A percentile compares a stretch with the other conserved stretches of the same genome.
Evolutionary conservation across 2,888 invertebrate genomes (phyloP).

Genomic region (Seira ritae): DNA sequence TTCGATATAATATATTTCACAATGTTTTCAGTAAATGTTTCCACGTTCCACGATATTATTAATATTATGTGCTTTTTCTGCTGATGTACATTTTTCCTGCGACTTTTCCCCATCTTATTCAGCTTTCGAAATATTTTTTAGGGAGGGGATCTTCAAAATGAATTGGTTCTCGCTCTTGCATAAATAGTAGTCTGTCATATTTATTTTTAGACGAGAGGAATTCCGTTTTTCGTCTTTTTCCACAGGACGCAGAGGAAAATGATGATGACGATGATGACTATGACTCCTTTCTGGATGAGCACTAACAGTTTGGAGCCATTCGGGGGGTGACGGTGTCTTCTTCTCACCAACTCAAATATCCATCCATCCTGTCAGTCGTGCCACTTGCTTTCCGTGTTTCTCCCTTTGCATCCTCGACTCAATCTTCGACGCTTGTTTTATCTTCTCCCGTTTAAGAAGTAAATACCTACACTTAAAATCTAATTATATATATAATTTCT

Average conservation of each 20-base stretch:
- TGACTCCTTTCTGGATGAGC: slow-evolving; percentile 52
- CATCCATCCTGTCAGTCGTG: slow-evolving; percentile 32
- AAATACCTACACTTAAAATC: slow-evolving; percentile 20
- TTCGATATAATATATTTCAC: background rate
- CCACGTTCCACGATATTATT: slow-evolving; percentile 11
- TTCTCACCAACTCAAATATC: slow-evolving; percentile 45
- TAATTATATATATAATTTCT: background rate
- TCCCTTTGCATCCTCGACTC: slow-evolving; percentile 24
- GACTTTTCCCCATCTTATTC: background rate
- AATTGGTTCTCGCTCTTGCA: slow-evolving; percentile 45
- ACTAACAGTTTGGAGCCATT: slow-evolving; percentile 54
- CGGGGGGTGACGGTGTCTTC: slow-evolving; percentile 55
- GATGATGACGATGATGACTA: background rate
- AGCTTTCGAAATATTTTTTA: slow-evolving; percentile 35
- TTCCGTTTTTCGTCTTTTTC: slow-evolving; percentile 45
- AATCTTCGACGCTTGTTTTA: slow-evolving; percentile 21
- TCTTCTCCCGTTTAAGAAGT: slow-evolving; percentile 44
- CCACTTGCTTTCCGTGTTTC: slow-evolving; percentile 33
- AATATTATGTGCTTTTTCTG: slow-evolving; percentile 8
- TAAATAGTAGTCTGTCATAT: slow-evolving; percentile 63
- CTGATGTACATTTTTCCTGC: background rate
- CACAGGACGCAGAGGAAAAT: slow-evolving; percentile 12
- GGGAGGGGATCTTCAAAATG: slow-evolving; percentile 39
- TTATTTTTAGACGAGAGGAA: slow-evolving; percentile 64
- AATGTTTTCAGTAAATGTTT: background rate